Evolutionary conservation across 1,140 invertebrate species (phyloP), one percentile per base, ranked within the genome.

Genomic region (Rhysida immarginata): DNA sequence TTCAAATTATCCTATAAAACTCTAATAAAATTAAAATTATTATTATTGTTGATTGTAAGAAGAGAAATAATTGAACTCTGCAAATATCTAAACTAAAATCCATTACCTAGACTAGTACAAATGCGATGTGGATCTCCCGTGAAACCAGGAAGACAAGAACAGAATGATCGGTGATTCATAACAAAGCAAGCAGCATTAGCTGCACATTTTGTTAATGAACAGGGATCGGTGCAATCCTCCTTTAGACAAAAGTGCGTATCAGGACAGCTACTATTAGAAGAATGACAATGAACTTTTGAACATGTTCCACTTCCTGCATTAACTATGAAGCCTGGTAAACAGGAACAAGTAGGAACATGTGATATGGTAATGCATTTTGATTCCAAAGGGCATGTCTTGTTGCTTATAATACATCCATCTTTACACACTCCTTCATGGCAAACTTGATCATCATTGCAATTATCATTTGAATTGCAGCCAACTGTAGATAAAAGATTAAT

Each of bases 201-300:
- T n/a, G n/a, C n/a, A n/a, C n/a, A n/a, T n/a, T n/a, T n/a, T n/a
- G n/a, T n/a, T n/a, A n/a, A n/a, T n/a, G n/a, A 63, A 64, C 88
- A 94, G 2, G 87, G 85, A 68, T 89, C 79, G 65, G 84, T 79
- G 64, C 87, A 92, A 2, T 79, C 76, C 66, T 79, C 77, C 73
- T 84, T 83, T 71, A 88, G 81, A 77, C 90, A 94, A 67, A 85
- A 84, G 75, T 87, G 86, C 72, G 91, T 85, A 26, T 75, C 72
- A 59, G 87, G 80, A 75, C 90, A 94, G 74, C 90, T 87, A 75
- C 79, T 26, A 66, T 91, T 87, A 54, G 83, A 11, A 8, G 14
- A 27, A 8, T n/a, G 49, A 27, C 49, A 51, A 13, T 25, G 3
- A 16, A n/a, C 24, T 51, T 21, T 11, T 8, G 24, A 81, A 64